A percentile compares a stretch with the other conserved stretches of the same genome.
These are phyloP conservation scores for Alcedo atthis DNA, from an alignment of 2,797 vertebrate genomes.

Conservation along the genomic window DNA sequence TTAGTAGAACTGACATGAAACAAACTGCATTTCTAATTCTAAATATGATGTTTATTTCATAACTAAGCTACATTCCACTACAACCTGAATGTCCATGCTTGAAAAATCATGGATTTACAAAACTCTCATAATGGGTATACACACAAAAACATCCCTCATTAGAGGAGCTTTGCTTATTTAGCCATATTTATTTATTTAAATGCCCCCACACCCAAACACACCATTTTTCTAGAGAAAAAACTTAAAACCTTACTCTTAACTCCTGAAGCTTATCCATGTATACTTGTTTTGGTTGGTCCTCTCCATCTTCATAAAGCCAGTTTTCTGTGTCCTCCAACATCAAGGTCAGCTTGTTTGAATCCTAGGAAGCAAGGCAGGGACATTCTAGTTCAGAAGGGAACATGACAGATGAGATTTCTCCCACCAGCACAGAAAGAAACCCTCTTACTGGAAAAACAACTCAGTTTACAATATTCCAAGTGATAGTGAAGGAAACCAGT, in stretches of 20 bases:
- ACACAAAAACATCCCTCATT: no score
- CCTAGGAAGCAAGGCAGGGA: slow-evolving; percentile 73
- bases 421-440: background rate
- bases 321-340: slow-evolving; percentile 93
- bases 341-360: slow-evolving; percentile 84
- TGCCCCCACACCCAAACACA: background rate
- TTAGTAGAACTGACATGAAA: background rate
- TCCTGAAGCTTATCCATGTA: slow-evolving; percentile 92
- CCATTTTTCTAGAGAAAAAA: background rate
- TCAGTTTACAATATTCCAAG: background rate
- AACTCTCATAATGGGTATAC: fast-evolving
- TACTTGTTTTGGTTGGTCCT: slow-evolving; percentile 91
- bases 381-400: background rate
- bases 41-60: background rate
- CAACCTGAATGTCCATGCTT: background rate
- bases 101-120: background rate
- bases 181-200: no score
- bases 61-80: background rate
- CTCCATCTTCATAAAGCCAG: slow-evolving; percentile 96
- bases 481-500: background rate
- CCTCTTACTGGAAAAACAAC: background rate
- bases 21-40: background rate
- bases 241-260: slow-evolving; percentile 81
- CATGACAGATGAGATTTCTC: fast-evolving
- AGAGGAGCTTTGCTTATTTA: no score